Evolutionary conservation across 2,797 vertebrate genomes (phyloP).

Genomic region (Passerculus sandwichensis): DNA sequence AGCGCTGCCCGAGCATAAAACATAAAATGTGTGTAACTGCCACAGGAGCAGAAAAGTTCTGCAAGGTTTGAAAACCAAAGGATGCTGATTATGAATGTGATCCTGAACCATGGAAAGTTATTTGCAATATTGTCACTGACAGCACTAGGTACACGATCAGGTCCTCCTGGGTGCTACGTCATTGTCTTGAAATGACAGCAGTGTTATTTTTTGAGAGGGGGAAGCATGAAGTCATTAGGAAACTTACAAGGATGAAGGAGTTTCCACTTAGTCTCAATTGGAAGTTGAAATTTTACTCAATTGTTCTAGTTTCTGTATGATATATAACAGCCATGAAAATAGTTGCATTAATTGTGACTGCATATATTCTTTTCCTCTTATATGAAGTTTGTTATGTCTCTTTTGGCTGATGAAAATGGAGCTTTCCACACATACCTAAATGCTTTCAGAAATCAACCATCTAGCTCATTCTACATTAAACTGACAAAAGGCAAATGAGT

Average conservation of each 20-base stretch:
- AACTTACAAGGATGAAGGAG: neutral
- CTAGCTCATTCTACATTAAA: neutral
- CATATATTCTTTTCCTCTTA: neutral
- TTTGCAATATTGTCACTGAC: neutral
- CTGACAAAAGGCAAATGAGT: neutral
- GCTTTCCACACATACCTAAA: neutral
- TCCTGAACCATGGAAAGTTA: neutral
- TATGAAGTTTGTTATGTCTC: neutral
- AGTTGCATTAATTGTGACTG: neutral
- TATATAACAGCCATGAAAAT: neutral
- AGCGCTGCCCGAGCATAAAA: neutral
- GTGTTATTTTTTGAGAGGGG: neutral
- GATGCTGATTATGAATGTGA: neutral
- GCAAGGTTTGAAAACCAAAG: neutral
- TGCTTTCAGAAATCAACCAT: neutral
- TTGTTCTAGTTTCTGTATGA: neutral
- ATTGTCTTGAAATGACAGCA: neutral
- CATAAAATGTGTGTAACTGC: neutral
- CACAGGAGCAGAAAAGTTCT: neutral
- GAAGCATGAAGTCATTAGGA: neutral
- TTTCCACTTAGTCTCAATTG: neutral
- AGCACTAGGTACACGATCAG: rapidly evolving
- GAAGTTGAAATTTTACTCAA: neutral
- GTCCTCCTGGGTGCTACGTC: neutral
- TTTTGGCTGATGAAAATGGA: neutral